Base-by-base conservation (phyloP, 2,113 vertebrate species). In the Hippotragus niger region DNA sequence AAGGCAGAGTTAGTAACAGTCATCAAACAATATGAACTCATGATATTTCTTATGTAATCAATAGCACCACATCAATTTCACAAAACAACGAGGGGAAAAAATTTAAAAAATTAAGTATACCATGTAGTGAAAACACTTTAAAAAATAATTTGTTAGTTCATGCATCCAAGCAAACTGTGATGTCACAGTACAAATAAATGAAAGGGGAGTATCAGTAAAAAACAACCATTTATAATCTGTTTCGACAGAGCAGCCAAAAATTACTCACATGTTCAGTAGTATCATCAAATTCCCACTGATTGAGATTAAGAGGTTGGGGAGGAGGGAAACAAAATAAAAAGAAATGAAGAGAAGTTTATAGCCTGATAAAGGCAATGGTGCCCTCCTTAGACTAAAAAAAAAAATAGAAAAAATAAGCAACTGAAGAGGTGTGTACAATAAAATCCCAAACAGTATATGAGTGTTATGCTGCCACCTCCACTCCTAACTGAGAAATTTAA, bases 271-370 rank as follows among this genome's bases (percentile, higher is more conserved):
- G 99, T 99, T 99, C 99, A 98, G 99, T 98, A 99, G 99, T 99
- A 99, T 99, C 99, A 99, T 99, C 99, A 99, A 99, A 99, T 99
- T 99, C 99, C 99, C 99, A 99, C 99, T 99, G 99, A 99, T 99
- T 98, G 97, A 99, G 96, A 99, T 98, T 98, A 99, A 98, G 96
- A 97, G 96, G 95, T 98, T 90, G 97, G 57, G 86, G 40, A 84
- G 43, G 12, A 89, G 97, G 98, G 97, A 98, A 98, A 99, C 94
- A 99, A 99, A 99, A 99, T 99, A 93, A 98, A 99, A 99, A 99
- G 92, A 97, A 99, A 98, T 98, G 60, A 99, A 98, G 94, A 98
- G 16, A 98, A 97, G 98, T 98, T 97, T 99, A 88, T 97, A 98
- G 97, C 84, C 97, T 95, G 58, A 43, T 57, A 94, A 94, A 98